Evolutionary conservation across 2,113 vertebrate species (phyloP).

Genomic region (Aix galericulata): DNA sequence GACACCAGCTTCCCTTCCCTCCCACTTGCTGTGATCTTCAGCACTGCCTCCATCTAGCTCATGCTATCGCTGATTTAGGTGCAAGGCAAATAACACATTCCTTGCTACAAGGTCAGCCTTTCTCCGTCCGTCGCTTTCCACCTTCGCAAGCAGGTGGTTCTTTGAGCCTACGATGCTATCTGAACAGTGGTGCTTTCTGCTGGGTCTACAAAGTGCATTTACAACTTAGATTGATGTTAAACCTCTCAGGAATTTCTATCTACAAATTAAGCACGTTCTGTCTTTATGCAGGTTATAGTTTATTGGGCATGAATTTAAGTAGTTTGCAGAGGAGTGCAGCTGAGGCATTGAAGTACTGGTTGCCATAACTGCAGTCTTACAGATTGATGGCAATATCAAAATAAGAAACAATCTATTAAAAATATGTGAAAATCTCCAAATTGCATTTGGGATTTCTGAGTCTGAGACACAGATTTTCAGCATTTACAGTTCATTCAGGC

Average conservation of each 20-base stretch:
- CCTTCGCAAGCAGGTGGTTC: accelerated
- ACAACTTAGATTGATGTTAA: neutral
- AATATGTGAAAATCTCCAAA: neutral
- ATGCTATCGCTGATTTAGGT: neutral
- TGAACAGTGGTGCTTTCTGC: neutral
- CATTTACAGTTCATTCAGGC: neutral
- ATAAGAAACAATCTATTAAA: neutral
- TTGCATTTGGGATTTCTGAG: neutral
- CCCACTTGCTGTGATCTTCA: neutral
- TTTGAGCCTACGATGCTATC: neutral
- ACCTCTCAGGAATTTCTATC: neutral
- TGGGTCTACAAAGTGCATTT: neutral
- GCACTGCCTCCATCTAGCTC: neutral
- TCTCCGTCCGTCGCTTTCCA: neutral
- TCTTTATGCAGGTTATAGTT: neutral
- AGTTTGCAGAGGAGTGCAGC: neutral
- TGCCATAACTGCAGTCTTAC: neutral
- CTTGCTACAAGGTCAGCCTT: neutral
- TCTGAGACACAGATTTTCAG: neutral
- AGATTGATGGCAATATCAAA: neutral
- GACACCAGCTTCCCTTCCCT: neutral
- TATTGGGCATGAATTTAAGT: neutral
- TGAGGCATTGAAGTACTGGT: neutral
- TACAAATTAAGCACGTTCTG: neutral
- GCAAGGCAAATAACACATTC: neutral